phyloP scores from a whole-genome alignment of 2,888 invertebrate genomes.

The Acanthosepion lycidas region DNA sequence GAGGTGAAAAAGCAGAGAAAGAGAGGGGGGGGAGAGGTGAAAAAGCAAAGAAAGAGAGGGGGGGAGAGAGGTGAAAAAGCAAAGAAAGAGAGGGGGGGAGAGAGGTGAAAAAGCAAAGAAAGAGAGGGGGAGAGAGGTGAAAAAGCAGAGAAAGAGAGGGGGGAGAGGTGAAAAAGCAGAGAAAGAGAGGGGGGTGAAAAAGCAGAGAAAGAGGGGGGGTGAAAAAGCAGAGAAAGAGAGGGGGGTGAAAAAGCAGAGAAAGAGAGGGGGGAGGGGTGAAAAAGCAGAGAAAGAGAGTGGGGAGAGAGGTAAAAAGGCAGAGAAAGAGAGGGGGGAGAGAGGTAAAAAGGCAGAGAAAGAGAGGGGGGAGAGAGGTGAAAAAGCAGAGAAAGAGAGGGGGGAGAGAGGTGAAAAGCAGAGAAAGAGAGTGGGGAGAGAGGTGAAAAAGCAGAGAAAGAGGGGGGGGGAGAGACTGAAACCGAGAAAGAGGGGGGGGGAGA shows the following conservation, averaged over 20 bases:
- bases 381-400: neutral
- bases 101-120: neutral
- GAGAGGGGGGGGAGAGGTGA: fast-evolving
- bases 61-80: too few species aligned
- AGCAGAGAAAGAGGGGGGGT: too few species aligned
- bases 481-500: neutral
- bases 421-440: too few species aligned
- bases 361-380: fast-evolving
- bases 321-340: neutral
- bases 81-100: neutral
- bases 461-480: too few species aligned
- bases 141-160: too few species aligned
- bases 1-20: neutral
- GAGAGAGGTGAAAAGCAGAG: neutral
- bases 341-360: too few species aligned
- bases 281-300: too few species aligned
- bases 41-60: neutral
- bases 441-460: too few species aligned
- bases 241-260: too few species aligned
- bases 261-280: too few species aligned
- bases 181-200: neutral
- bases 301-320: too few species aligned
- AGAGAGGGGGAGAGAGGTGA: neutral
- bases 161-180: fast-evolving
- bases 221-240: neutral